Conservation (phyloP, 2,113 vertebrate genomes). For the Onychostoma macrolepis region DNA sequence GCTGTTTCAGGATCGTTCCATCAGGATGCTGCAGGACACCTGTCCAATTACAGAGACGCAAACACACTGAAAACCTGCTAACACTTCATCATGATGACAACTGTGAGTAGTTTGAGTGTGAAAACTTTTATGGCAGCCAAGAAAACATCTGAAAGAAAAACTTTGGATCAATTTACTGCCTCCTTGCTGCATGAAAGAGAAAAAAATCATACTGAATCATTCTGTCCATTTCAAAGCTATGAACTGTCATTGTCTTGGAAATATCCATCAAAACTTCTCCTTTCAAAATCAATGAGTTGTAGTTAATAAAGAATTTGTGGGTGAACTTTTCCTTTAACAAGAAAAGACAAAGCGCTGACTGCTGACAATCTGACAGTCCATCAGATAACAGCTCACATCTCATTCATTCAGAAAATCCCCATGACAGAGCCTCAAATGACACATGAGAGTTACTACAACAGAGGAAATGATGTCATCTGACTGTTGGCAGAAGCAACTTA, state of each 20-base stretch:
- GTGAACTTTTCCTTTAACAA: background rate
- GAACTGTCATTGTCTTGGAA: too few species aligned
- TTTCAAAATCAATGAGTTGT: background rate
- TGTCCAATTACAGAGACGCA: conserved; percentile 51
- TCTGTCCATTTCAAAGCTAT: too few species aligned
- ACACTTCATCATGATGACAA: background rate
- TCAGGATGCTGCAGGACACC: conserved; percentile 96
- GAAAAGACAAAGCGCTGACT: conserved; percentile 27
- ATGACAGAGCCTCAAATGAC: conserved; percentile 19
- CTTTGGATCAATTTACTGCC: background rate
- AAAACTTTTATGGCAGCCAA: background rate
- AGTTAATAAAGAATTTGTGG: background rate
- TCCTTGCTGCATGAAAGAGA: background rate
- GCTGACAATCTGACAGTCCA: conserved; percentile 11
- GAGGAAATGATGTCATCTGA: conserved; percentile 40
- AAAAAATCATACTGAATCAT: too few species aligned
- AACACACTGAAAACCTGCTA: background rate
- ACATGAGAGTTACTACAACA: conserved; percentile 22
- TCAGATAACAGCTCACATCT: conserved; percentile 27
- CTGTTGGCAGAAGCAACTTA: background rate
- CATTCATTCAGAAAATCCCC: conserved; percentile 18
- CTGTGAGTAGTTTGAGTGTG: background rate
- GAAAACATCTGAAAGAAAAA: background rate
- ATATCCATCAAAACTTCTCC: background rate
- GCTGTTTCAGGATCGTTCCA: conserved; percentile 94